A percentile compares a stretch with the other conserved stretches of the same genome.
These are phyloP conservation scores for Vanacampus margaritifer DNA, from an alignment of 2,113 vertebrate species.

Conservation along the genomic window DNA sequence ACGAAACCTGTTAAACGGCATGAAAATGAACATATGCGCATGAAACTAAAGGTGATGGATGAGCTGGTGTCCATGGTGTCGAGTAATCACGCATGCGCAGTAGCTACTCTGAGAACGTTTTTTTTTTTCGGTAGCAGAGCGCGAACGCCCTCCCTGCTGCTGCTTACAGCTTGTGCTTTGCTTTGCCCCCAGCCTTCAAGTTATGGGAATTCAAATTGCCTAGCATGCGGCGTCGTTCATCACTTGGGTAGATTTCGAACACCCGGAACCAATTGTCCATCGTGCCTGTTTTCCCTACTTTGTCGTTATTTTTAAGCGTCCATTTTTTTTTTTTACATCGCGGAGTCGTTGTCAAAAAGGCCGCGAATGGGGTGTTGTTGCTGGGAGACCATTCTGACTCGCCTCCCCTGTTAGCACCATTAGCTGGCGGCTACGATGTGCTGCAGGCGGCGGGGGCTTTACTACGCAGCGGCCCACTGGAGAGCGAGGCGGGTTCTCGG, in stretches of 20 bases:
- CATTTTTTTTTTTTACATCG: constrained; percentile 19
- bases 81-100: not conserved
- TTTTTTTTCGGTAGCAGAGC: constrained; percentile 48
- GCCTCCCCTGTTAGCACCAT: constrained; percentile 46
- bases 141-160: constrained; percentile 32
- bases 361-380: constrained; percentile 60
- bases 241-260: constrained; percentile 23
- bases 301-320: constrained; percentile 6
- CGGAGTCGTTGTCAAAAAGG: constrained; percentile 53
- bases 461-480: constrained; percentile 32
- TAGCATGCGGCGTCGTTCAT: constrained; percentile 23
- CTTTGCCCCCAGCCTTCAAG: not conserved
- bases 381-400: constrained; percentile 63
- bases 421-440: constrained; percentile 61
- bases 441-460: constrained; percentile 40
- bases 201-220: not conserved
- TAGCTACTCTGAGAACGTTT: not conserved
- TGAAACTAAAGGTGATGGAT: not conserved
- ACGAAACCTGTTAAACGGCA: not conserved
- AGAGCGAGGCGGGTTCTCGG: constrained; percentile 33
- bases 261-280: not conserved
- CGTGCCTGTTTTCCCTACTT: not conserved
- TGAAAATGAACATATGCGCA: not conserved
- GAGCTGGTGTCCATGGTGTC: not conserved
- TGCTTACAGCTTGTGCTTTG: not conserved